Conservation (phyloP, 2,888 invertebrate species). For the Heteromyza rotundicornis region DNA sequence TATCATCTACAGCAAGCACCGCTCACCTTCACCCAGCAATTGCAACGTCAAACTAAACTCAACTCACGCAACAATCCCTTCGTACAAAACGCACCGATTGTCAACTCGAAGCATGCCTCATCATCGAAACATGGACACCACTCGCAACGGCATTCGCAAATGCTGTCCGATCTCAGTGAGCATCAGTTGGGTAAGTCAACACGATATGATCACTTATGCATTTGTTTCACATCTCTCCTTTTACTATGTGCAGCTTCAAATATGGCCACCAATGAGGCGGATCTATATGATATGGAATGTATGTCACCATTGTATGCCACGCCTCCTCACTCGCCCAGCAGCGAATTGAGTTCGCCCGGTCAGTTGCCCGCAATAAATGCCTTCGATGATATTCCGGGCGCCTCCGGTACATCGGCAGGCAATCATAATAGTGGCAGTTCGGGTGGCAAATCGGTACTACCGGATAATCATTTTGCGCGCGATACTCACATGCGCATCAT, state of each 20-base stretch:
- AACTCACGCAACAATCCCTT: constrained; percentile 60
- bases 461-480: constrained; percentile 85
- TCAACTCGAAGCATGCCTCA: constrained; percentile 54
- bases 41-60: constrained; percentile 68
- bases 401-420: constrained; percentile 40
- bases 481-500: constrained; percentile 93
- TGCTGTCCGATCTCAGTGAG: constrained; percentile 61
- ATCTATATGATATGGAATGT: constrained; percentile 63
- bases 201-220: too few relatives aligned
- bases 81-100: constrained; percentile 51
- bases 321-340: constrained; percentile 77
- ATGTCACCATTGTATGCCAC: constrained; percentile 79
- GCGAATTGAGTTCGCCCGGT: constrained; percentile 67
- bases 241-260: constrained; percentile 36
- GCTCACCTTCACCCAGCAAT: constrained; percentile 90
- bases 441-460: constrained; percentile 58
- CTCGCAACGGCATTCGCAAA: constrained; percentile 59
- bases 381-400: constrained; percentile 59
- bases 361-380: constrained; percentile 59
- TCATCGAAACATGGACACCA: constrained; percentile 44
- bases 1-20: constrained; percentile 63
- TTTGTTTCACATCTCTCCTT: too few relatives aligned
- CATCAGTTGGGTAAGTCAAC: constrained; percentile 57
- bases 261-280: constrained; percentile 60
- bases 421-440: constrained; percentile 27